phyloP scores from a whole-genome alignment of 1,140 invertebrate species.

The Ptiloglossa arizonensis region DNA sequence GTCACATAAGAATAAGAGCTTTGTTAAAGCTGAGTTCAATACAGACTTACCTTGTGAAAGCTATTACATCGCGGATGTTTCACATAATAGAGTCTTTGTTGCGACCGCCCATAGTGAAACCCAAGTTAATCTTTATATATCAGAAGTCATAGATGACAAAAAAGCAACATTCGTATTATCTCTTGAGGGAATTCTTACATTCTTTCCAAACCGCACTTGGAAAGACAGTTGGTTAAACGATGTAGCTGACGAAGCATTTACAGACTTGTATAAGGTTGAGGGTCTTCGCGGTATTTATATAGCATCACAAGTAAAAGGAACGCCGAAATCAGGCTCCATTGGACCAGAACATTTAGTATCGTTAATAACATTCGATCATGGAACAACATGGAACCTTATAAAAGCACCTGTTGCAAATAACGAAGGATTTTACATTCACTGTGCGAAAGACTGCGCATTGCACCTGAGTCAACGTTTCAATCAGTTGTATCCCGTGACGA shows the following conservation, averaged over 20 bases:
- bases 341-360: constrained; percentile 89
- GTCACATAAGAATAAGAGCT: constrained; percentile 87
- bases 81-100: constrained; percentile 90
- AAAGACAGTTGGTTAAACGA: constrained; percentile 91
- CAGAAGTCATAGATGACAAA: constrained; percentile 83
- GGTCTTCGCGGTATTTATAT: constrained; percentile 94
- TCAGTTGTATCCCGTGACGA: constrained; percentile 89
- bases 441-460: constrained; percentile 88
- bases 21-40: constrained; percentile 89
- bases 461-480: constrained; percentile 93
- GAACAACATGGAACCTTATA: constrained; percentile 90
- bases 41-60: constrained; percentile 85
- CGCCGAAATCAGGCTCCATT: constrained; percentile 81
- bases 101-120: constrained; percentile 91
- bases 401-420: constrained; percentile 86
- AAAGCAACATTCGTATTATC: constrained; percentile 89
- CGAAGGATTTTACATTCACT: constrained; percentile 85
- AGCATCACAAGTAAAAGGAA: constrained; percentile 88
- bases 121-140: constrained; percentile 90
- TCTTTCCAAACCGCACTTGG: constrained; percentile 91
- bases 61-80: constrained; percentile 92
- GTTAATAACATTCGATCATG: constrained; percentile 94
- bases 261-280: constrained; percentile 94
- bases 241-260: constrained; percentile 90
- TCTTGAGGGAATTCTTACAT: constrained; percentile 91